Evolutionary conservation across 2,888 invertebrate genomes (phyloP), one percentile per base, ranked within the genome.

Genomic region (Pardosa pseudoannulata): DNA sequence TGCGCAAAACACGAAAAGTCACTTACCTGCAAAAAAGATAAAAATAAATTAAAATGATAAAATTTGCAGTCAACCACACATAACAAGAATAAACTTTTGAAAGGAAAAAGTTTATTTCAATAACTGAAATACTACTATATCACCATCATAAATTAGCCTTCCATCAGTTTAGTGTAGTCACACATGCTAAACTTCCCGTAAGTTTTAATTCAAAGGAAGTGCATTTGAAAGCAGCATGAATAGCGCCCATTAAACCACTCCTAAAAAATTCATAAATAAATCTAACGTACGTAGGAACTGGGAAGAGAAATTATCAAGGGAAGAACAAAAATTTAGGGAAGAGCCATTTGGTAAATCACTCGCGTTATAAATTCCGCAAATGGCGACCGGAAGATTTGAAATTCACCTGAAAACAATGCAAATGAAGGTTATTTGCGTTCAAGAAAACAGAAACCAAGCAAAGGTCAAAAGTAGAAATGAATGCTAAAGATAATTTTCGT

Each of bases 321-420:
- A 56, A 23, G 56, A 56, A 23, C 56, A 56, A 19, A 19, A 5
- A 19, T 56, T 56, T 56, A 23, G 1, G n/a, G 56, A 23, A 56
- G 16, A 16, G 56, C 3, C n/a, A 23, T 23, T 23, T 23, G 19
- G 19, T 56, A 56, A 56, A 56, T 56, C 56, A 56, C 56, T 19
- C 19, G 19, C 56, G 23, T 56, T 23, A 56, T 56, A 56, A 56
- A 56, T 56, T 56, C 23, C 1, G 5, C 19, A 16, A 56, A 23
- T 56, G 56, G 56, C 23, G 23, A 23, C 19, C 23, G 19, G 19
- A 5, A 23, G 19, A 56, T 56, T 23, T 46, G 5, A 46, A 46
- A 7, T 46, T 16, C 46, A 46, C 46, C 46, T 23, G 56, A 56
- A 56, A 56, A 56, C 56, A 56, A 56, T 56, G 23, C 41, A 56